A percentile compares a stretch with the other conserved stretches of the same genome.
Conservation (phyloP, 2,888 invertebrate genomes). For the Hyles lineata region DNA sequence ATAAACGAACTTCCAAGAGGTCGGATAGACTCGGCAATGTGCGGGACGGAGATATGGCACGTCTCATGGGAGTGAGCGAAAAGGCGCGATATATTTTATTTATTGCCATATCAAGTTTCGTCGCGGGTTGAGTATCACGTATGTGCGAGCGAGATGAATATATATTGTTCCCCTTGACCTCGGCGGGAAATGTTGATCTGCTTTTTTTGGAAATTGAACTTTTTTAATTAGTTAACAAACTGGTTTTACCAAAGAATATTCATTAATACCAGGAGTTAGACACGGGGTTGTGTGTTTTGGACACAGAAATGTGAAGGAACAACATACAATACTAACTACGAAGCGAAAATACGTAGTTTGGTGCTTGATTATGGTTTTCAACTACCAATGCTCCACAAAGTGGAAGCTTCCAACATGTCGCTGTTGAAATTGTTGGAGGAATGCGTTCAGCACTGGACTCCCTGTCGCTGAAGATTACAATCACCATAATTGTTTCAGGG, state of each 20-base stretch:
- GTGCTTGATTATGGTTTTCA: neutral
- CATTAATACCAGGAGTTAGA: conserved; percentile 24
- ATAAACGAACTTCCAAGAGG: conserved; percentile 69
- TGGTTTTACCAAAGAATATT: conserved; percentile 35
- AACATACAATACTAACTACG: neutral
- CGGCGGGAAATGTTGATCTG: conserved; percentile 56
- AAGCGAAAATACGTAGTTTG: neutral
- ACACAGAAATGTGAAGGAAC: neutral
- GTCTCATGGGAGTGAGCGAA: conserved; percentile 46
- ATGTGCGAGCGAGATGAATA: conserved; percentile 64
- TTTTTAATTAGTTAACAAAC: conserved; percentile 54
- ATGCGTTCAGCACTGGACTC: no score
- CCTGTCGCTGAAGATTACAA: no score
- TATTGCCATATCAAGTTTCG: conserved; percentile 79
- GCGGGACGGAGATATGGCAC: conserved; percentile 50
- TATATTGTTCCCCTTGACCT: conserved; percentile 55
- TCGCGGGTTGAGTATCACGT: conserved; percentile 56
- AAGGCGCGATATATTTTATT: conserved; percentile 69
- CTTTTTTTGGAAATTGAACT: conserved; percentile 54
- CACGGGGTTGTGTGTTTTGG: neutral
- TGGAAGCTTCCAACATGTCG: no score
- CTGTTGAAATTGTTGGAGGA: no score
- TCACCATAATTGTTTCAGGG: no score
- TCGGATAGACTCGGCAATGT: conserved; percentile 58
- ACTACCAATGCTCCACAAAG: no score